These are phyloP conservation scores for Enteromius anoplus DNA, from an alignment of 2,797 vertebrate genomes.

Conservation along the genomic window DNA sequence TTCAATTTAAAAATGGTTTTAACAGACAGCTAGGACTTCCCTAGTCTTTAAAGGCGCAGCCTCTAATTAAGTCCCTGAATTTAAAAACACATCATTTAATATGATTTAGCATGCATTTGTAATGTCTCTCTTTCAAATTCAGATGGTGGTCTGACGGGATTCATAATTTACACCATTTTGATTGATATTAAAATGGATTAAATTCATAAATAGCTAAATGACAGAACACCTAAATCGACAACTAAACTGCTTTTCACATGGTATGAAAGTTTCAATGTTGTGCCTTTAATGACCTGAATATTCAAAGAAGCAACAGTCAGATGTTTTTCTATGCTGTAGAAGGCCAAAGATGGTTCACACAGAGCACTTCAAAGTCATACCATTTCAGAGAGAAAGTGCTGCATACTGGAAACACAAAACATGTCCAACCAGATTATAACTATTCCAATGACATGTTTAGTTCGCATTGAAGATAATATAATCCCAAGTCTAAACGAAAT, in stretches of 20 bases:
- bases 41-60: slow-evolving; percentile 55
- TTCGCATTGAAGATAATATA: background rate
- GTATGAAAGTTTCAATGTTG: slow-evolving; percentile 17
- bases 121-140: background rate
- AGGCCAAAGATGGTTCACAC: slow-evolving; percentile 40
- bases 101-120: slow-evolving; percentile 16
- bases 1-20: slow-evolving; percentile 23
- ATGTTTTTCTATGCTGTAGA: slow-evolving; percentile 10
- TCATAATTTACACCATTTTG: background rate
- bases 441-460: background rate
- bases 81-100: background rate
- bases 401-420: slow-evolving; percentile 2
- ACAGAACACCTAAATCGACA: background rate
- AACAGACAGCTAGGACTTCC: slow-evolving; percentile 16
- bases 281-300: slow-evolving; percentile 50
- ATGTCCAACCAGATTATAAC: background rate
- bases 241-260: background rate
- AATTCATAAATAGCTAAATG: background rate
- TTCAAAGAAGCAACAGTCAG: slow-evolving; percentile 28
- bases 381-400: slow-evolving; percentile 5
- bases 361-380: slow-evolving; percentile 20
- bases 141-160: background rate
- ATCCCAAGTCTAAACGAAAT: slow-evolving; percentile 65
- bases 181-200: background rate
- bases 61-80: slow-evolving; percentile 34